Evolutionary conservation across 2,113 vertebrate genomes (phyloP), one percentile per base, ranked within the genome.

Genomic region (Morone saxatilis): DNA sequence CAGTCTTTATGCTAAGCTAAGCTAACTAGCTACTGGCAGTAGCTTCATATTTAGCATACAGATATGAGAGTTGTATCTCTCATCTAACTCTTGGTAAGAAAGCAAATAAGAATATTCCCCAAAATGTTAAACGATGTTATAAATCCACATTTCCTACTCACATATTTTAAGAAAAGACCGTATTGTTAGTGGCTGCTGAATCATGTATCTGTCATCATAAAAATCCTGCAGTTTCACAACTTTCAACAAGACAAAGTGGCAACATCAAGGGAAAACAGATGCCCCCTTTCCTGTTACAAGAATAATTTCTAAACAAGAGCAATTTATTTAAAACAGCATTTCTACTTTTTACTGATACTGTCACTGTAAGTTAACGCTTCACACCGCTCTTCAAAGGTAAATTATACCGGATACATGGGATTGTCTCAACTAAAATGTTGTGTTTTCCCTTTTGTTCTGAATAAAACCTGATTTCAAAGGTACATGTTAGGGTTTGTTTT

Each of bases 371-470:
- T 69, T 60, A 41, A 53, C 47, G 45, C 14, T 51, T 84, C 31
- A 50, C 74, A 70, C 53, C 47, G 16, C 10, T 84, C 51, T 53
- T 65, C 43, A 77, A 69, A 80, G 22, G 1, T 20, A 36, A 47
- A 77, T 63, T 73, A 76, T 41, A 60, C 36, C 56, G 51, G 16
- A 81, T 36, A 14, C 66, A 53, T 25, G 50, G 47, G 14, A 73
- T 53, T 40, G 57, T 31, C n/a, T 69, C 45, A 63, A 41, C n/a
- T n/a, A 38, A 25, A 40, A 51, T 48, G 16, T 54, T 38, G 66
- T 43, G 31, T 25, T 41, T 63, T 69, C 50, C 41, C 56, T 31
- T 80, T 71, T 79, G 71, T 77, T 61, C 17, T 71, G 9, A 57
- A 40, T 56, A 22, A 47, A 63, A 76, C 14, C 20, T 47, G 12